Evolutionary conservation across 2,113 vertebrate genomes (phyloP), one percentile per base, ranked within the genome.

Genomic region (Ranitomeya imitator): DNA sequence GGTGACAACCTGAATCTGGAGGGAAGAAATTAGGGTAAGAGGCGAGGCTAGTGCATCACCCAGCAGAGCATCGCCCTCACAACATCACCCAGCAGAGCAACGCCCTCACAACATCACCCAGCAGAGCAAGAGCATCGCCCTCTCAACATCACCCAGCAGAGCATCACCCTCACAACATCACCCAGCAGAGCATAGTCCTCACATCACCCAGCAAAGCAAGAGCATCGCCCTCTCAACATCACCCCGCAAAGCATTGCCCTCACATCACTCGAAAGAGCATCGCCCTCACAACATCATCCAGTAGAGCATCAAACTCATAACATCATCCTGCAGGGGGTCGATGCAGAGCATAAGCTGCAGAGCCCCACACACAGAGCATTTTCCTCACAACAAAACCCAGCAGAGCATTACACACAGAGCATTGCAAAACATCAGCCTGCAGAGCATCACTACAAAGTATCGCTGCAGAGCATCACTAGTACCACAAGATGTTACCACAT

Each of bases 1-100:
- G 5, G 79, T 88, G 31, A 87, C 79, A 54, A 88, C 86, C 59
- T 83, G 67, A 10, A 83, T 51, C 69, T 83, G 16, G 13, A 60
- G 60, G 63, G 31, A 63, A 14, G 19, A 78, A 6, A n/a, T 19
- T 10, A 78, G 52, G 4, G 5, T 4, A n/a, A 26, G 67, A 71
- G 11, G 14, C 2, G 19, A 65, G 10, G 19, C 26, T 9, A 2
- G 21, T 67, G 1, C 63, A 9, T 67, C 2, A 69, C n/a, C 1
- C 12, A 14, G 0, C 23, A 31, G 67, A 71, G 23, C 67, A 26
- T 23, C 8, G 5, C 65, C 21, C 65, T 10, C 65, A 23, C 6
- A 21, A 69, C 14, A 26, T 15, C 14, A 12, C 65, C 65, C 65
- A 21, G 18, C 61, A 63, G 61, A 18, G 18, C 5, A 63, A 8